Conservation (phyloP, 2,113 vertebrate genomes). For the Hepsetus odoe region DNA sequence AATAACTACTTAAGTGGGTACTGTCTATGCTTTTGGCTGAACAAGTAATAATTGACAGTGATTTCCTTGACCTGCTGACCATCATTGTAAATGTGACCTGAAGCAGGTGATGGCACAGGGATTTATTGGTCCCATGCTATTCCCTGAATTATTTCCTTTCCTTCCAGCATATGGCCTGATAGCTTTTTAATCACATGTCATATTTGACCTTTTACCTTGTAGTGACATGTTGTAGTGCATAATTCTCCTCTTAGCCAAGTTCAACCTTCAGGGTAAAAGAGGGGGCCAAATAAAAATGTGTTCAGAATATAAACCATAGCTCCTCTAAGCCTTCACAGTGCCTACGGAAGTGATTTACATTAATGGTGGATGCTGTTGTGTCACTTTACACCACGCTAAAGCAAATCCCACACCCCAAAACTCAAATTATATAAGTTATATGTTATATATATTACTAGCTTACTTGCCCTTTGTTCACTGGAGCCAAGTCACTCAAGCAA, state of each 20-base stretch:
- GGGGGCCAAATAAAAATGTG: neutral
- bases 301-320: neutral
- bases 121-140: slow-evolving; percentile 27
- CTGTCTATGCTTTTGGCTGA: slow-evolving; percentile 2
- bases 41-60: slow-evolving; percentile 15
- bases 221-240: slow-evolving; percentile 34
- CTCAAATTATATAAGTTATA: no score
- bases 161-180: slow-evolving; percentile 25
- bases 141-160: slow-evolving; percentile 28
- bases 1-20: neutral
- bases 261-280: slow-evolving; percentile 26
- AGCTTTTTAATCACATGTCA: slow-evolving; percentile 34
- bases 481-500: no score
- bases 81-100: slow-evolving; percentile 39
- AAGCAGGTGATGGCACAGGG: slow-evolving; percentile 15
- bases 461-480: no score
- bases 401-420: no score
- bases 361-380: neutral
- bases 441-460: no score
- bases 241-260: slow-evolving; percentile 8
- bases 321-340: neutral
- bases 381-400: no score
- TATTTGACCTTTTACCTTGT: slow-evolving; percentile 42
- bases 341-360: neutral
- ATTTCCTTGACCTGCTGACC: slow-evolving; percentile 45